Base-by-base conservation (phyloP, 2,113 vertebrate genomes). In the Mirza zaza region DNA sequence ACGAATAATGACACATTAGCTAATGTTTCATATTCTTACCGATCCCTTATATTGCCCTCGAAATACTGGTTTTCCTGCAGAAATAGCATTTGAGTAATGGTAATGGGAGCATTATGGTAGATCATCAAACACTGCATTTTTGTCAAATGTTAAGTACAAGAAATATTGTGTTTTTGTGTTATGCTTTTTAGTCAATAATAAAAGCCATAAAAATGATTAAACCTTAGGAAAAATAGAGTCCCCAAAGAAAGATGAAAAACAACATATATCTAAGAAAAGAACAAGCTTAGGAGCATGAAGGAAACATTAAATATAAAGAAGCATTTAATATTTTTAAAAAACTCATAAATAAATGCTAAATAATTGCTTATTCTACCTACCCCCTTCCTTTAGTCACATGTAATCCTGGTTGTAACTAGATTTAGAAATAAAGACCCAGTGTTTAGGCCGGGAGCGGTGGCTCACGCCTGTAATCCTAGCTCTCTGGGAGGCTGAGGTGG, bases 121-220 rank as follows among this genome's bases (percentile, higher is more conserved):
- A 92, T 94, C 82, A 87, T 95, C 86, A 88, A 90, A 88, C 21
- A 95, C 13, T 90, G 59, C 15, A 92, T 67, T 97, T 96, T 85
- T 97, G 76, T 96, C 92, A 94, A 82, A 87, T 94, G 73, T 96
- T 97, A 96, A 97, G 96, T 93, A 61, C 42, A 89, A 97, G 55
- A 97, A 87, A 94, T 91, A 93, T 79, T 83, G 55, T 94, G 73
- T 87, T 94, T 92, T 83, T 94, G 27, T 96, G 67, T 76, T 90
- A 82, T 75, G 45, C 20, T 83, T 91, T 94, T 91, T 94, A 93
- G 89, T 95, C 95, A 97, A 84, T 91, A 97, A 80, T 91, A 84
- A 91, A 94, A 94, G 63, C 55, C 45, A 97, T 95, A 97, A 91
- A 96, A 93, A 89, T 94, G 96, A 97, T 95, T 97, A 95, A 94